Evolutionary conservation across 2,888 invertebrate genomes (phyloP).

Genomic region (Tetragnatha montana): DNA sequence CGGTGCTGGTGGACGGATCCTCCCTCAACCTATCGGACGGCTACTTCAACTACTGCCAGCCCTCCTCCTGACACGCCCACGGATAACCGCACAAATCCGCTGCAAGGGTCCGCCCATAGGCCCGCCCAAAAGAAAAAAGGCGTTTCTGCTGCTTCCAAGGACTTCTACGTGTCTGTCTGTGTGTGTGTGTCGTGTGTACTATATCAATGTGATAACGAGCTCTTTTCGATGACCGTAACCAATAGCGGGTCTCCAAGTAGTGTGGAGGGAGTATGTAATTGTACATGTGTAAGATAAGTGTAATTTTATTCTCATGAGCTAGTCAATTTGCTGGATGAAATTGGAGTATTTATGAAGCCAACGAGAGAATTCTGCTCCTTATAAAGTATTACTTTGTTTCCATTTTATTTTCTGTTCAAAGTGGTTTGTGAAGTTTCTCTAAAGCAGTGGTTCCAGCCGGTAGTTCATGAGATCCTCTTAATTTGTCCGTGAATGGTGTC

Average conservation of each 20-base stretch:
- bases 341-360: too few relatives aligned
- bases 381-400: too few relatives aligned
- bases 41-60: conserved; percentile 59
- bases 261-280: conserved; percentile 14
- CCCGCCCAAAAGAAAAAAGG: conserved; percentile 39
- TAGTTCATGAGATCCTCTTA: too few relatives aligned
- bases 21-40: conserved; percentile 74
- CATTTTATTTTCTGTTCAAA: too few relatives aligned
- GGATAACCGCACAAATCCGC: not conserved
- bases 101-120: conserved; percentile 19
- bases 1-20: conserved; percentile 75
- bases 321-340: conserved; percentile 4
- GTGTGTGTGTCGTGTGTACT: conserved; percentile 27
- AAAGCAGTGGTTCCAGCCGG: too few relatives aligned
- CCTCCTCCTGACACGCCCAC: conserved; percentile 47
- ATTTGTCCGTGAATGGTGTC: too few relatives aligned
- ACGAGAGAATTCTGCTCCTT: too few relatives aligned
- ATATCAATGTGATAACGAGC: conserved; percentile 61
- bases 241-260: conserved; percentile 7
- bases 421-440: too few relatives aligned
- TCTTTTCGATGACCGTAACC: conserved; percentile 31
- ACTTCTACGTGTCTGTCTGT: conserved; percentile 60
- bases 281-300: conserved; percentile 13
- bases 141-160: conserved; percentile 60
- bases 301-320: conserved; percentile 27